Evolutionary conservation across 2,113 vertebrate genomes (phyloP), one percentile per base, ranked within the genome.

Genomic region (Seriola rivoliana): DNA sequence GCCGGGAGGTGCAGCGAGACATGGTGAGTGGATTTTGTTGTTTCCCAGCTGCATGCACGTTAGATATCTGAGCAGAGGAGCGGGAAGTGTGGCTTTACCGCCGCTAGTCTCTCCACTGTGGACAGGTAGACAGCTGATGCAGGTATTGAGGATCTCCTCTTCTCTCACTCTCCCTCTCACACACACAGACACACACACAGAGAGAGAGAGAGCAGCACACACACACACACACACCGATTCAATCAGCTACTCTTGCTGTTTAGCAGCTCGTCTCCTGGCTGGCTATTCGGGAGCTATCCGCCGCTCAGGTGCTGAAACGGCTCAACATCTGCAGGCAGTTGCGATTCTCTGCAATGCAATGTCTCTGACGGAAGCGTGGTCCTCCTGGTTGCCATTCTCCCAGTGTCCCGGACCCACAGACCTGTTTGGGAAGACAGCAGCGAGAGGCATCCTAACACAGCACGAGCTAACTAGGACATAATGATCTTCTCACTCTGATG

Each of bases 11-110:
- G 93, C 89, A 86, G 46, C 85, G 71, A 74, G 62, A 90, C 82
- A 78, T 42, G 94, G 94, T 95, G 91, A 94, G 94, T 94, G 86
- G 25, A 86, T 85, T 80, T 66, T 34, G 10, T 85, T 36, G 32
- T 65, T 78, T 73, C 16, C 25, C 9, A 25, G 1, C n/a, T 50
- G 72, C 38, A 57, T 78, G 80, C 69, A 57, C 74, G 14, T 75
- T 25, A 10, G 8, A 42, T 42, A 8, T 32, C 62, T 75, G 73
- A 4, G 52, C 59, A 4, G 46, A 58, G 25, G 13, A 23, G 11
- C 48, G 48, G 17, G 50, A 36, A 29, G 36, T n/a, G 40, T 21
- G 60, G 74, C 57, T 69, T 34, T 16, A 46, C 38, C 58, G 48
- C 25, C 6, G 38, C 3, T n/a, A 0, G 67, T 55, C 32, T 14